Evolutionary conservation across 2,888 invertebrate species (phyloP), one percentile per base, ranked within the genome.

Genomic region (Agrypnus murinus): DNA sequence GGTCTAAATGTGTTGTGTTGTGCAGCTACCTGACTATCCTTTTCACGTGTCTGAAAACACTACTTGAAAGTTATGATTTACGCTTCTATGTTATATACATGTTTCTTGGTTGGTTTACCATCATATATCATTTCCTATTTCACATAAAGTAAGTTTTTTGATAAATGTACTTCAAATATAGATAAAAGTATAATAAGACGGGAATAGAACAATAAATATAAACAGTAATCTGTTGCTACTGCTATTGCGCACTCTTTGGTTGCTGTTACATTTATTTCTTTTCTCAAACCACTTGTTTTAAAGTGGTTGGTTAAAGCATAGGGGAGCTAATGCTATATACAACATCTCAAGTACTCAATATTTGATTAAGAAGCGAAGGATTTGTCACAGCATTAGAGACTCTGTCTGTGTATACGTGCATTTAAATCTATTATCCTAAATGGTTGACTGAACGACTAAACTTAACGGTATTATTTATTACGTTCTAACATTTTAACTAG

Each of bases 191-290:
- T 65, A 71, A 69, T 63, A 72, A 68, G 65, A 70, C 71, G 70
- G 66, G 75, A 74, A 72, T 72, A 72, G 63, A 59, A 74, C 72
- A 72, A 74, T 75, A 70, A 75, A 75, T 71, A 75, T 69, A 69
- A 69, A 74, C 67, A 72, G 67, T 75, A 70, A 70, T 72, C 69
- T 74, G 74, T 73, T 69, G 73, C 74, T 67, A 75, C 74, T 55
- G 73, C 74, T 67, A 75, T 73, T 55, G 71, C 72, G 74, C 72
- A 70, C 72, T 75, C 75, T 73, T 74, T 69, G 63, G 69, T 67
- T 53, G 60, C 63, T 59, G 69, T 62, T 75, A 74, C 74, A 74
- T 74, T 65, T 70, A 69, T 59, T n/a, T n/a, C n/a, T n/a, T 69
- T 66, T 65, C 50, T 43, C 3, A 14, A 72, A 69, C 73, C 65